A percentile compares a stretch with the other conserved stretches of the same genome.
Conservation (phyloP, 2,797 vertebrate genomes). For the Mus minutoides region DNA sequence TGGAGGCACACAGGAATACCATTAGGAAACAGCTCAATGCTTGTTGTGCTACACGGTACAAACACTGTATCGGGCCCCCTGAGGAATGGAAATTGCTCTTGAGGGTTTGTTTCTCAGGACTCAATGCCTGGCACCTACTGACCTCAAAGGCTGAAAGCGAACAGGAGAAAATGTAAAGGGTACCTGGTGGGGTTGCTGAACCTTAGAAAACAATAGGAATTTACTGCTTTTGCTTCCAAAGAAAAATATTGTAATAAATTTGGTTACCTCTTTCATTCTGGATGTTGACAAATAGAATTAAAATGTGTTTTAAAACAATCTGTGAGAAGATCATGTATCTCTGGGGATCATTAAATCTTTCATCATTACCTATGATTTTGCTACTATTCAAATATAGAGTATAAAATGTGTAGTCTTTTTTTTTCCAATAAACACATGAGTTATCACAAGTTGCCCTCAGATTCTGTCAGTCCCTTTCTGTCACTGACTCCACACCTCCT, state of each 20-base stretch:
- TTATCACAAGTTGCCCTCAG: background rate
- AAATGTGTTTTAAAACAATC: background rate
- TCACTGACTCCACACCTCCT: background rate
- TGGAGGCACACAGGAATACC: background rate
- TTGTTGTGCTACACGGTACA: background rate
- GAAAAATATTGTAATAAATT: no score
- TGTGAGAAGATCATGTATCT: background rate
- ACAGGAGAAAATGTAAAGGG: background rate
- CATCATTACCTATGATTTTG: background rate
- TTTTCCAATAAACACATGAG: background rate
- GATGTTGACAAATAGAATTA: no score
- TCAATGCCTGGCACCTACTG: background rate
- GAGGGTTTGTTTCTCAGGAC: background rate
- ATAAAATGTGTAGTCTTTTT: background rate
- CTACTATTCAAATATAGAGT: background rate
- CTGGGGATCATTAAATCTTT: background rate
- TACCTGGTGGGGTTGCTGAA: no score
- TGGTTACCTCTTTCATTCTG: no score
- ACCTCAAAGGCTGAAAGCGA: background rate
- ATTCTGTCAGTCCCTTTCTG: background rate
- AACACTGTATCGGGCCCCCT: background rate
- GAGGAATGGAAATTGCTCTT: background rate
- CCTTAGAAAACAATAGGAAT: no score
- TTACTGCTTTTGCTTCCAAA: no score
- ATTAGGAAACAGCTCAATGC: background rate